These are phyloP conservation scores for Leptothorax acervorum DNA, from an alignment of 2,888 invertebrate genomes.

Conservation along the genomic window DNA sequence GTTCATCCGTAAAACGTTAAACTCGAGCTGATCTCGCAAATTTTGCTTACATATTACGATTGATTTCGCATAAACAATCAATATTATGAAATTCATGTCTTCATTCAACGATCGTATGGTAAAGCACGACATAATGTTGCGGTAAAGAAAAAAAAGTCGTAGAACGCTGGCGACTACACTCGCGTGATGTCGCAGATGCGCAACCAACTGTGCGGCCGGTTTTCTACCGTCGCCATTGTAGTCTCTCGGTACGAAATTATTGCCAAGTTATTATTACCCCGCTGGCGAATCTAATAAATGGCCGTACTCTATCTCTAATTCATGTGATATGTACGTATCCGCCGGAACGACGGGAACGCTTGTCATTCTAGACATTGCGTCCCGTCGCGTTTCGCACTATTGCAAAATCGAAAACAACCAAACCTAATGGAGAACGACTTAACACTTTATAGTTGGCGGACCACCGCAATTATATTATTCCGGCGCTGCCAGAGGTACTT, in stretches of 20 bases:
- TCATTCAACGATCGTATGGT: neutral
- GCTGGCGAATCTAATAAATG: slow-evolving; percentile 84
- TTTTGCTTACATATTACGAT: neutral
- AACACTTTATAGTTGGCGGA: neutral
- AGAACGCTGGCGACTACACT: slow-evolving; percentile 13
- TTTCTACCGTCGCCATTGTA: slow-evolving; percentile 66
- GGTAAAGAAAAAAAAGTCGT: neutral
- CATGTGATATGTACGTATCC: slow-evolving; percentile 82
- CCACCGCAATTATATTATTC: neutral
- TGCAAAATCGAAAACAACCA: slow-evolving; percentile 21
- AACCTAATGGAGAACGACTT: neutral
- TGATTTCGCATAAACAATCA: neutral
- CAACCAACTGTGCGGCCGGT: slow-evolving; percentile 62
- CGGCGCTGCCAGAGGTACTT: neutral
- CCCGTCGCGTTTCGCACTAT: slow-evolving; percentile 11
- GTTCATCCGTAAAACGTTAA: neutral
- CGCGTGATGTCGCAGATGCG: slow-evolving; percentile 65
- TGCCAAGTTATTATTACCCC: slow-evolving; percentile 70
- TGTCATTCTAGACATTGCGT: slow-evolving; percentile 54
- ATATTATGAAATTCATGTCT: neutral
- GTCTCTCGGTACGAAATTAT: slow-evolving; percentile 69
- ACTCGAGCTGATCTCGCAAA: neutral
- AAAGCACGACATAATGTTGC: neutral
- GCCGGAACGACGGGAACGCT: slow-evolving; percentile 80
- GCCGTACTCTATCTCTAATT: slow-evolving; percentile 78